A percentile compares a stretch with the other conserved stretches of the same genome.
Evolutionary conservation across 2,113 vertebrate genomes (phyloP).

Genomic region (Platysteira castanea): DNA sequence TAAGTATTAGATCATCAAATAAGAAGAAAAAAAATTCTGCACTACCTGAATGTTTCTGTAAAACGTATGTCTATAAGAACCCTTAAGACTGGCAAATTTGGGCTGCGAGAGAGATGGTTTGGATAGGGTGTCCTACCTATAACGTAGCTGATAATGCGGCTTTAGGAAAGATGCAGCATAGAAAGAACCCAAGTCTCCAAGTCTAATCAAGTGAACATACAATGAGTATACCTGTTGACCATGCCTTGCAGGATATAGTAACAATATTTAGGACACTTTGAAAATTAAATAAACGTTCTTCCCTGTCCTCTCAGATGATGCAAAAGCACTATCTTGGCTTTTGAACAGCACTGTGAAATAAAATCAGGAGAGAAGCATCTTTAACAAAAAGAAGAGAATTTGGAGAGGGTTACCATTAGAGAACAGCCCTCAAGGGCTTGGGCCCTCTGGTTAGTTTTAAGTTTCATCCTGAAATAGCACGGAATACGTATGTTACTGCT

Average conservation of each 20-base stretch:
- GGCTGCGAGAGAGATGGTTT: neutral
- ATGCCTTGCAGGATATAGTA: neutral
- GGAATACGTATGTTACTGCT: neutral
- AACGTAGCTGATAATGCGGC: neutral
- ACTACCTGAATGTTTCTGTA: neutral
- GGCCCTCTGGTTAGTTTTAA: neutral
- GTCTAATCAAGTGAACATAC: neutral
- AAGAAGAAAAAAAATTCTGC: neutral
- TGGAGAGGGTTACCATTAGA: neutral
- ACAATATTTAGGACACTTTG: neutral
- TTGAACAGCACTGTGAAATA: neutral
- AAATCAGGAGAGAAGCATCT: neutral
- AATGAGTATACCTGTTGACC: neutral
- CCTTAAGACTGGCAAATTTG: neutral
- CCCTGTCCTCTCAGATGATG: neutral
- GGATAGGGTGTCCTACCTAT: accelerated
- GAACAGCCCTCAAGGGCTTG: neutral
- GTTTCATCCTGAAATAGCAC: neutral
- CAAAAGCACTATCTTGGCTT: neutral
- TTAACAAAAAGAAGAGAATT: neutral
- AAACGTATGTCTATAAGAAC: neutral
- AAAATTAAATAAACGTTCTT: neutral
- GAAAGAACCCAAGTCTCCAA: neutral
- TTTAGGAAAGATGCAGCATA: neutral
- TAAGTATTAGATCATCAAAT: neutral